Conservation (phyloP, 2,797 vertebrate genomes). For the Tarsius wallacei region DNA sequence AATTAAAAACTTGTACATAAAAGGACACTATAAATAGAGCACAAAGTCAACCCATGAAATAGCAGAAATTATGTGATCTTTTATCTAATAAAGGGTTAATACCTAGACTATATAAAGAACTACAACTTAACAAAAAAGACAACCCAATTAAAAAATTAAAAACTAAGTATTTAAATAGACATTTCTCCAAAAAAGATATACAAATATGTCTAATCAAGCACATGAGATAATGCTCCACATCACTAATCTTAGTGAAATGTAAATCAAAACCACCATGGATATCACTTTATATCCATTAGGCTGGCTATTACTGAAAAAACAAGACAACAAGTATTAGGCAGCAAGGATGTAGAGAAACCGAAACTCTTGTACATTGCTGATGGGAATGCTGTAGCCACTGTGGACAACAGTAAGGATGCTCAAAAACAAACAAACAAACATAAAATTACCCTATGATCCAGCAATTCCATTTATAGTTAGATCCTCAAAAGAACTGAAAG, state of each 20-base stretch:
- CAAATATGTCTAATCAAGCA: not conserved
- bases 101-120: slow-evolving; percentile 28
- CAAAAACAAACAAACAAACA: not conserved
- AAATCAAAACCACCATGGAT: not conserved
- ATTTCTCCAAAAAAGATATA: not conserved
- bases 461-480: not conserved
- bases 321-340: not conserved
- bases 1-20: not conserved
- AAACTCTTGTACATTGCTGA: not conserved
- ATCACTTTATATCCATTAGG: not conserved
- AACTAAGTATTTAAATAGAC: not conserved
- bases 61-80: not conserved
- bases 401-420: not conserved
- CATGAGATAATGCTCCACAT: not conserved
- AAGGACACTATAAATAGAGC: not conserved
- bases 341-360: not conserved
- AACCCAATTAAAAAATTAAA: not conserved
- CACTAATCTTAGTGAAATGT: not conserved
- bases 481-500: not conserved
- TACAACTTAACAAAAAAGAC: not conserved
- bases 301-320: not conserved
- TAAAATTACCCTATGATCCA: not conserved
- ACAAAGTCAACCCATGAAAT: not conserved
- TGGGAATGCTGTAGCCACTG: not conserved
- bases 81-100: not conserved